phyloP scores from a whole-genome alignment of 2,888 invertebrate genomes.

The Junonia oenone region DNA sequence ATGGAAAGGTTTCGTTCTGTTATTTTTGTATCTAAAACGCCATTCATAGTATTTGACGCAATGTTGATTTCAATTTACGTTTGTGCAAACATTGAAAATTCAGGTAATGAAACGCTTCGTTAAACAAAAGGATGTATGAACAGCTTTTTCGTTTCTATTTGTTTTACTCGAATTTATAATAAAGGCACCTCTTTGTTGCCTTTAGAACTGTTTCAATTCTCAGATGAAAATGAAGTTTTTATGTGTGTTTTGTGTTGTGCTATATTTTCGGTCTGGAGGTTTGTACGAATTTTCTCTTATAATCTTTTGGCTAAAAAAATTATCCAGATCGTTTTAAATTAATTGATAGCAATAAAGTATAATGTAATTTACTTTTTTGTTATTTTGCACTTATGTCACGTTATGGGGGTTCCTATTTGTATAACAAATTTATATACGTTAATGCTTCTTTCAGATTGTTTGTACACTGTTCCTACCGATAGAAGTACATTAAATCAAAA shows the following conservation, averaged over 20 bases:
- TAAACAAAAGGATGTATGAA: slow-evolving; percentile 45
- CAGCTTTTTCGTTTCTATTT: slow-evolving; percentile 43
- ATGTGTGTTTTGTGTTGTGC: slow-evolving; percentile 22
- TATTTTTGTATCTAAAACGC: neutral
- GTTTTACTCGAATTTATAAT: slow-evolving; percentile 40
- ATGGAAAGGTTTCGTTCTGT: neutral
- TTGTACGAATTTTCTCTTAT: too few relatives aligned
- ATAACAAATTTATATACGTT: too few relatives aligned
- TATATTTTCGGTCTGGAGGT: slow-evolving; percentile 21
- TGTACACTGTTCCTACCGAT: neutral
- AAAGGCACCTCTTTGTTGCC: slow-evolving; percentile 34
- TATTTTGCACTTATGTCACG: too few relatives aligned
- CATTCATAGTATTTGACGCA: slow-evolving; percentile 19
- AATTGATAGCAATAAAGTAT: too few relatives aligned
- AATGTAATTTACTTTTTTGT: too few relatives aligned
- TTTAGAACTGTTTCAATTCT: slow-evolving; percentile 17
- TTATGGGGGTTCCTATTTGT: too few relatives aligned
- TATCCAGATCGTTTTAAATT: too few relatives aligned
- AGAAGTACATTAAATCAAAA: neutral
- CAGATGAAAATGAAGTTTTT: slow-evolving; percentile 20
- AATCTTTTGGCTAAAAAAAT: too few relatives aligned
- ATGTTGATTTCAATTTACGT: slow-evolving; percentile 14
- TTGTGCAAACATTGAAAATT: slow-evolving; percentile 23
- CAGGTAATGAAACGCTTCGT: slow-evolving; percentile 21
- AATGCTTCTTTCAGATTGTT: neutral